Percentiles rank a stretch among this genome's conserved stretches.
Evolutionary conservation across 1,140 invertebrate species (phyloP).

Genomic region (Asbolus verrucosus): DNA sequence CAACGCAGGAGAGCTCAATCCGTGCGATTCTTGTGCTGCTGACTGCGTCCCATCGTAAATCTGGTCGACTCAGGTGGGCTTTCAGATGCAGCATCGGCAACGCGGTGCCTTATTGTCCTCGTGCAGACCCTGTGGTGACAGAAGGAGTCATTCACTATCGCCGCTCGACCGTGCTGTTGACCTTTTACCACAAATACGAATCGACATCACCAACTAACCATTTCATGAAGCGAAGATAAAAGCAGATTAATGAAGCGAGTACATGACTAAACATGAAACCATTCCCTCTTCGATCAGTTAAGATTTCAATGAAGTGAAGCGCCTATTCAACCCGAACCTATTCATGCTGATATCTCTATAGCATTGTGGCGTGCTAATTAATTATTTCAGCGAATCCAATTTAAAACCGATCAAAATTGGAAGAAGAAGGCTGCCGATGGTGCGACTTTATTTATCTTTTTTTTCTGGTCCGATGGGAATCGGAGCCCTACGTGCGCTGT

Average conservation of each 20-base stretch:
- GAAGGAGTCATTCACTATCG: slow-evolving; percentile 51
- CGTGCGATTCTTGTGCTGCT: too few relatives aligned
- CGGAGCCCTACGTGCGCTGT: slow-evolving; percentile 52
- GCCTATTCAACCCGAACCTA: slow-evolving; percentile 24
- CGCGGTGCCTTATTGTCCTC: slow-evolving; percentile 45
- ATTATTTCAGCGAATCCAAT: slow-evolving; percentile 13
- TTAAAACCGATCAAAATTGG: slow-evolving; percentile 9
- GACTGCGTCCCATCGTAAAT: slow-evolving; percentile 41
- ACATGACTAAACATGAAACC: slow-evolving; percentile 27
- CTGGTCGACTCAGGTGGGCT: slow-evolving; percentile 46
- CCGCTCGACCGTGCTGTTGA: slow-evolving; percentile 44
- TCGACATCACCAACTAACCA: slow-evolving; percentile 23
- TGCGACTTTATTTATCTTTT: background rate
- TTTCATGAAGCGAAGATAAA: slow-evolving; percentile 22
- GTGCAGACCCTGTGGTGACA: slow-evolving; percentile 48
- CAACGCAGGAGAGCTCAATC: too few relatives aligned
- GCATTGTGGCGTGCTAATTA: slow-evolving; percentile 18
- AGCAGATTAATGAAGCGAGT: slow-evolving; percentile 30
- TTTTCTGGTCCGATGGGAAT: slow-evolving; percentile 25
- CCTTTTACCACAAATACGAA: slow-evolving; percentile 45
- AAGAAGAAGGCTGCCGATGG: background rate
- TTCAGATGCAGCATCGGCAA: slow-evolving; percentile 41
- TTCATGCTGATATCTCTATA: slow-evolving; percentile 36
- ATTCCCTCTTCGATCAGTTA: slow-evolving; percentile 22
- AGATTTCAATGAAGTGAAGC: slow-evolving; percentile 30